Conservation (phyloP, 2,113 vertebrate species). For the Papio anubis region DNA sequence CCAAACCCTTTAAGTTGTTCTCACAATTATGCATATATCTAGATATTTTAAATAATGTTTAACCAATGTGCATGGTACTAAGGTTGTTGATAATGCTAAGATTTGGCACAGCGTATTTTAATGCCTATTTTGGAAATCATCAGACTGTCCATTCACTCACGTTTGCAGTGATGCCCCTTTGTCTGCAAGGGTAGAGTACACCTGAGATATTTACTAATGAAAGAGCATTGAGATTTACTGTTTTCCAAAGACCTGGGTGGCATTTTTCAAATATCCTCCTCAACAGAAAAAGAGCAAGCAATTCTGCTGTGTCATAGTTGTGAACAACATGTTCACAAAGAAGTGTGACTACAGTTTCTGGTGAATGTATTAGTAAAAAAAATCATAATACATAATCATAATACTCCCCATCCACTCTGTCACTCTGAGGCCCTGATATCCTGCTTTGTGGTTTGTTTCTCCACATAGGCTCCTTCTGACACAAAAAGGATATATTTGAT, state of each 20-base stretch:
- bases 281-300: neutral
- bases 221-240: neutral
- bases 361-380: neutral
- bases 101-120: neutral
- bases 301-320: neutral
- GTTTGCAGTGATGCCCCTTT: neutral
- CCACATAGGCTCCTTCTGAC: neutral
- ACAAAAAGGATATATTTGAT: constrained; percentile 47
- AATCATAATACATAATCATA: neutral
- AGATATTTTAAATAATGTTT: neutral
- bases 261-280: neutral
- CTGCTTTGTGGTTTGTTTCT: neutral
- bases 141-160: neutral
- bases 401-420: neutral
- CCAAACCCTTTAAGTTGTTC: neutral
- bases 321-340: neutral
- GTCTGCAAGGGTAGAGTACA: neutral
- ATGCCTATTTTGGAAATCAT: neutral
- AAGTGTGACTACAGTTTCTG: neutral
- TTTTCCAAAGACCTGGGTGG: neutral
- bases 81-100: neutral
- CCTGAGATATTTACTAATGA: neutral
- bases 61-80: too few species aligned
- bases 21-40: neutral
- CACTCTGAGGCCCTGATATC: neutral